phyloP scores from a whole-genome alignment of 2,888 invertebrate genomes.

The Hyppa rectilinea region DNA sequence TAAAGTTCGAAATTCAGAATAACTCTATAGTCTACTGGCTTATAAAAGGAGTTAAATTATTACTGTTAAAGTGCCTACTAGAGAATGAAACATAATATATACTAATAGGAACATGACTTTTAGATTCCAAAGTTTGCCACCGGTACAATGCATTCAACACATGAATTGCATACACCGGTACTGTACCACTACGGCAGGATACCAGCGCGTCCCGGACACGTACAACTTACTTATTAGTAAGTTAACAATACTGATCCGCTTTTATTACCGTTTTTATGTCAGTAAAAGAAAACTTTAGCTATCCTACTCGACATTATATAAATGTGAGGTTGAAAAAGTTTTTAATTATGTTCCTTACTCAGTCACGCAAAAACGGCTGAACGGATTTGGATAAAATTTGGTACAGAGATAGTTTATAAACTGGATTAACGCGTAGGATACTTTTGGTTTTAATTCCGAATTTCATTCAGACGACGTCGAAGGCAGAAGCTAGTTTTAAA shows the following conservation, averaged over 20 bases:
- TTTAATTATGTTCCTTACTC: neutral
- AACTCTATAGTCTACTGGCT: too few species aligned
- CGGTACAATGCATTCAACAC: conserved; percentile 45
- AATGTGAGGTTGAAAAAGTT: neutral
- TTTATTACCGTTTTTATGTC: neutral
- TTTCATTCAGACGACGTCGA: neutral
- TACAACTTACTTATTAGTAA: conserved; percentile 24
- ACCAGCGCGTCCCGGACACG: conserved; percentile 12
- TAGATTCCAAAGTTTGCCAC: conserved; percentile 35
- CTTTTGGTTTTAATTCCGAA: neutral
- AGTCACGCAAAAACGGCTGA: neutral
- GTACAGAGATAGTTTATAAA: too few species aligned
- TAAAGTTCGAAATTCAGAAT: too few species aligned
- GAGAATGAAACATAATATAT: conserved; percentile 3
- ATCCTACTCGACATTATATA: neutral
- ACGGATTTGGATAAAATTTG: too few species aligned
- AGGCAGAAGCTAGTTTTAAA: neutral
- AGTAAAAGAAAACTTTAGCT: neutral
- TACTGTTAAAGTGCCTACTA: conserved; percentile 17
- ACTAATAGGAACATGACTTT: conserved; percentile 42
- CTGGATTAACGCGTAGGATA: too few species aligned
- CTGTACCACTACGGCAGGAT: conserved; percentile 24
- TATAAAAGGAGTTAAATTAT: too few species aligned
- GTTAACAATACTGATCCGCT: neutral
- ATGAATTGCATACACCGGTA: conserved; percentile 53